Percentiles rank a stretch among this genome's conserved stretches.
Evolutionary conservation across 2,113 vertebrate species (phyloP).

Genomic region (Callaeas wilsoni): DNA sequence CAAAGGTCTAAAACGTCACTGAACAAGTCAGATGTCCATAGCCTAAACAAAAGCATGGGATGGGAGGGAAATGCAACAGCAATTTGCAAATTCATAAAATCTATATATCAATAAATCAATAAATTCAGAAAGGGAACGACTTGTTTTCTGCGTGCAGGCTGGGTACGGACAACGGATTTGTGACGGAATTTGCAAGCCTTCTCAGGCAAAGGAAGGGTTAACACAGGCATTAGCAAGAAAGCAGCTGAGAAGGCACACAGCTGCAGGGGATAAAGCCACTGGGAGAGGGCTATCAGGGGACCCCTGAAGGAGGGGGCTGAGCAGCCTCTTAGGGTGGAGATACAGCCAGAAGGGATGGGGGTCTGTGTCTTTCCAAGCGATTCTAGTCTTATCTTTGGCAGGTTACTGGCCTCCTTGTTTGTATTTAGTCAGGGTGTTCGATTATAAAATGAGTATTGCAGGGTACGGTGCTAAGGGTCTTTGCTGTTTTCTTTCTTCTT

Average conservation of each 20-base stretch:
- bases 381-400: not conserved
- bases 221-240: not conserved
- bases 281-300: not conserved
- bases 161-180: not conserved
- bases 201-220: conserved; percentile 23
- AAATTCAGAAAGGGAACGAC: not conserved
- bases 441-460: not conserved
- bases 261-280: conserved; percentile 47
- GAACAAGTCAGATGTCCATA: not conserved
- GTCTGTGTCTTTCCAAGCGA: not conserved
- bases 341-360: not conserved
- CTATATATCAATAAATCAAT: too few relatives aligned
- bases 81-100: not conserved
- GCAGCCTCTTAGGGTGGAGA: not conserved
- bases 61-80: not conserved
- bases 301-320: not conserved
- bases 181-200: not conserved
- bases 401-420: not conserved
- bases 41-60: not conserved
- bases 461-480: not conserved
- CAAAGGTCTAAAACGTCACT: not conserved
- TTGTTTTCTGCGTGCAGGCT: not conserved
- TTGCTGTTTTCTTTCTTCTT: not conserved
- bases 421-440: not conserved
- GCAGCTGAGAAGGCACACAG: conserved; percentile 58